Percentiles rank a stretch among this genome's conserved stretches.
These are phyloP conservation scores for Drosophila quadrilineata DNA, from an alignment of 1,140 invertebrate species.

Conservation along the genomic window DNA sequence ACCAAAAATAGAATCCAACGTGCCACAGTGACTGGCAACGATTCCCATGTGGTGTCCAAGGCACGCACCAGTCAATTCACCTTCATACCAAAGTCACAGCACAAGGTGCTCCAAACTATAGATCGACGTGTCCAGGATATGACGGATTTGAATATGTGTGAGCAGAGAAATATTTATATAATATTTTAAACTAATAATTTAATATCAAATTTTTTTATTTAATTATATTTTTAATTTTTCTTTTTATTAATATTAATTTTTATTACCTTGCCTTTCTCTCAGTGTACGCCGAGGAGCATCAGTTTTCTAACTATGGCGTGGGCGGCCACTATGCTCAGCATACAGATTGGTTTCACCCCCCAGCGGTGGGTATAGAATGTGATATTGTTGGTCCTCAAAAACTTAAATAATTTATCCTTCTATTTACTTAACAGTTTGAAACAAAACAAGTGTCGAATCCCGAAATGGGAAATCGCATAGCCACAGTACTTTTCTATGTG, in stretches of 20 bases:
- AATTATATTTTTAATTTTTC: neutral
- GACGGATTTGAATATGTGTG: slow-evolving; percentile 89
- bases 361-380: slow-evolving; percentile 22
- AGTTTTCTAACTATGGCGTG: slow-evolving; percentile 87
- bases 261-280: no score
- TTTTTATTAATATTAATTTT: no score
- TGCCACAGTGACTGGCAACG: slow-evolving; percentile 88
- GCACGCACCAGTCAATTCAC: slow-evolving; percentile 98
- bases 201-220: neutral
- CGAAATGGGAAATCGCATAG: slow-evolving; percentile 73
- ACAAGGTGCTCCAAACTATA: slow-evolving; percentile 89
- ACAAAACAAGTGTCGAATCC: neutral
- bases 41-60: slow-evolving; percentile 88
- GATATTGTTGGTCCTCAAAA: neutral
- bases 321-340: slow-evolving; percentile 89
- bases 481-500: slow-evolving; percentile 75
- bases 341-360: slow-evolving; percentile 82
- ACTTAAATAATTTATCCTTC: neutral
- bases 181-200: neutral
- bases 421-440: slow-evolving; percentile 16
- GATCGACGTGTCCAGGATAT: slow-evolving; percentile 89
- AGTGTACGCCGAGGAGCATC: slow-evolving; percentile 84
- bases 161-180: no score
- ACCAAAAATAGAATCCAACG: slow-evolving; percentile 88
- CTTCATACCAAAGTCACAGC: slow-evolving; percentile 92